Base-by-base conservation (phyloP, 2,113 vertebrate species). In the Phyllostomus hastatus region DNA sequence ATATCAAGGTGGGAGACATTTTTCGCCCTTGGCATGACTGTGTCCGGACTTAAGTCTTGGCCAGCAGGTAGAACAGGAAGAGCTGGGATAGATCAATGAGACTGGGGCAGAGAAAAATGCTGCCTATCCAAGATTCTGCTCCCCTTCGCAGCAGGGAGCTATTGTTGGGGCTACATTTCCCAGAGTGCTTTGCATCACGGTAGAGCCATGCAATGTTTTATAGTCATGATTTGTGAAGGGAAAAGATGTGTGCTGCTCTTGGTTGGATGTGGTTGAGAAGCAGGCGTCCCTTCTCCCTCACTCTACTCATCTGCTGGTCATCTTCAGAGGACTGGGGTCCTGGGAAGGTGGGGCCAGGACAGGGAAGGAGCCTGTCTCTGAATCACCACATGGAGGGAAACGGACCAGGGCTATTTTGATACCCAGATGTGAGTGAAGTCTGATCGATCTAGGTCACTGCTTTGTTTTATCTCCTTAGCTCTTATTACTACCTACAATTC, bases 351-450 rank as follows among this genome's bases (percentile, higher is more conserved):
- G 54, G 83, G 50, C 22, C 43, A 35, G 31, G 70, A 52, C 50
- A 33, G 52, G 20, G 46, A 81, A 69, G 54, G 22, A 75, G 48
- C 48, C 54, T 83, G 11, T 57, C 28, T 94, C 48, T 85, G 57
- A 67, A 48, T 92, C 28, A 11, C 24, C 17, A 20, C 61, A 48
- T 26, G 31, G 52, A 83, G n/a, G 31, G 48, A 84, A 35, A 79
- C 33, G 5, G 15, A 41, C 31, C 41, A 82, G 72, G 5, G 17
- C 22, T 88, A 14, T 64, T 81, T 64, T 35, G 73, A 93, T 52
- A 96, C 73, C 33, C 43, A 50, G 64, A 57, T 69, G 80, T 75
- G 81, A 90, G 75, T 75, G 81, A 87, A 95, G 9, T 91, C 81
- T 50, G 59, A 73, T 85, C 31, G 24, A 75, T 54, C 17, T 9